Evolutionary conservation across 2,888 invertebrate genomes (phyloP), one percentile per base, ranked within the genome.

Genomic region (Eupithecia exiguata): DNA sequence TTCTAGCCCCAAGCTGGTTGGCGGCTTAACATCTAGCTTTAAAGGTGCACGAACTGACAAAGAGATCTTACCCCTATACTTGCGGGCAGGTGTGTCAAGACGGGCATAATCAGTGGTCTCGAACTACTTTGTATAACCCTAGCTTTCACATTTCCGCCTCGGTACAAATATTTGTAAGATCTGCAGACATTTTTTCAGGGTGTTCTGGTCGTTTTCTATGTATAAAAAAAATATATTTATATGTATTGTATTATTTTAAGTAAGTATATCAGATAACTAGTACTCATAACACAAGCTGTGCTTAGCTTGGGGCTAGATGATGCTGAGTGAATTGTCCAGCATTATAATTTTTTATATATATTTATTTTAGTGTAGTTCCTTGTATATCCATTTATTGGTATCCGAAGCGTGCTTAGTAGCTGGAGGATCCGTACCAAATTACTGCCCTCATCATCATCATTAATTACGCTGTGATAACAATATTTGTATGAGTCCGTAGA

Each of bases 21-120:
- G 16, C 30, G 35, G 35, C 62, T 62, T 62, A 62, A 9, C 62
- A 62, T 35, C 40, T 16, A 30, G 62, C 62, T 62, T 62, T 35
- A 62, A 35, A 62, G 62, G 62, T 62, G 62, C 62, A 62, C 62
- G 62, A 62, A 62, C 62, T 35, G 62, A 61, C 61, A 61, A 61
- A 61, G 61, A 62, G 62, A 18, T 62, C 62, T 30, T 62, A 30
- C 62, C 62, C 35, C 62, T 35, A 7, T 16, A 62, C 62, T 62
- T 62, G 62, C 2, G 62, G 62, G 62, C 18, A 62, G 16, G 61
- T 35, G 18, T 3, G 61, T 62, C 30, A 7, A 35, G 30, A 62
- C 35, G 62, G 35, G 30, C 62, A 1, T 6, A 35, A 18, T 3
- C 30, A 62, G 62, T 62, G 62, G 62, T 18, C 18, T 16, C 35